A percentile compares a stretch with the other conserved stretches of the same genome.
phyloP scores from a whole-genome alignment of 2,113 vertebrate genomes.

The Athene cunicularia region DNA sequence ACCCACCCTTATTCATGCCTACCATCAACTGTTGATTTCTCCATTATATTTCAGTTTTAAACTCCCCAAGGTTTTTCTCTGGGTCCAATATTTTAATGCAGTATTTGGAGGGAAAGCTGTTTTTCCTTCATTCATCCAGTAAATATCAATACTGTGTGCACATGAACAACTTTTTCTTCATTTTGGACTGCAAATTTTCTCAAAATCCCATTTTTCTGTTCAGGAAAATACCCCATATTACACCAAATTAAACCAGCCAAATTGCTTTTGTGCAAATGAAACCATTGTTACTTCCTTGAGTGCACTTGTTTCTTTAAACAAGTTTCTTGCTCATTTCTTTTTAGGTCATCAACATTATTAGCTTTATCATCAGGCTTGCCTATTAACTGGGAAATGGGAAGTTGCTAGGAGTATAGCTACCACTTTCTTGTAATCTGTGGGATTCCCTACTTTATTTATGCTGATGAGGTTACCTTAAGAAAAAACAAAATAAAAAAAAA shows the following conservation, averaged over 20 bases:
- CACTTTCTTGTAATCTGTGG: background rate
- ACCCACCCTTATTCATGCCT: background rate
- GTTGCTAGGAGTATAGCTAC: background rate
- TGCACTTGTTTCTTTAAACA: background rate
- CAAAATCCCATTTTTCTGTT: background rate
- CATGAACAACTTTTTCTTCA: background rate
- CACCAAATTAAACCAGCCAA: background rate
- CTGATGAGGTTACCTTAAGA: background rate
- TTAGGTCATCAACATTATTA: background rate
- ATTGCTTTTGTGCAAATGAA: background rate
- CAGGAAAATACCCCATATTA: background rate
- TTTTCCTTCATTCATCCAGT: background rate
- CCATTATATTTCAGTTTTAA: background rate
- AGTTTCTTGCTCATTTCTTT: background rate
- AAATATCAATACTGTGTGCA: background rate
- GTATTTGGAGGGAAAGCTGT: background rate
- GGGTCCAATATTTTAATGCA: background rate
- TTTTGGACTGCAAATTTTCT: background rate
- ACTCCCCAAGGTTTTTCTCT: background rate
- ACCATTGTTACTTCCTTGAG: background rate
- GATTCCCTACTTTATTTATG: background rate
- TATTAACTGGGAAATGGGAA: background rate
- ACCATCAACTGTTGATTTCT: background rate
- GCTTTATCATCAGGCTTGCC: background rate
- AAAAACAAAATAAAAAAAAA: background rate